A percentile compares a stretch with the other conserved stretches of the same genome.
These are phyloP conservation scores for Miltochrista miniata DNA, from an alignment of 2,888 invertebrate genomes.

Conservation along the genomic window DNA sequence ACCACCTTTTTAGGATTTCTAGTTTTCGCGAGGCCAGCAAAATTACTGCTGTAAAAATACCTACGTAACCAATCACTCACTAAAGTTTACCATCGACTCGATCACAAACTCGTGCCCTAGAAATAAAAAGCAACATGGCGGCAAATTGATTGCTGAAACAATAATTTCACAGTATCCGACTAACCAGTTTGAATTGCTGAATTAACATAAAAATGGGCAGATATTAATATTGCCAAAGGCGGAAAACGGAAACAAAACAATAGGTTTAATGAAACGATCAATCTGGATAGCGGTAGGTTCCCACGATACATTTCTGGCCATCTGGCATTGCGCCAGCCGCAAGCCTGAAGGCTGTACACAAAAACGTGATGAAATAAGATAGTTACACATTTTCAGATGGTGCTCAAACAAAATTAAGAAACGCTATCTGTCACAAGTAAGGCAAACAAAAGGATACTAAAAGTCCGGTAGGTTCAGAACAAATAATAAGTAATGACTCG, in stretches of 20 bases:
- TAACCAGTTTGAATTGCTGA: conserved; percentile 28
- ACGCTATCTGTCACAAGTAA: not conserved
- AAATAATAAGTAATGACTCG: not conserved
- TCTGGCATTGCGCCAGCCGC: conserved; percentile 57
- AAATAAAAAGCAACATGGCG: not conserved
- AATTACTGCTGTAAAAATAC: no score
- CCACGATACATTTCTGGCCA: conserved; percentile 55
- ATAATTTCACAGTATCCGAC: not conserved
- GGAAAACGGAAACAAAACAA: conserved; percentile 43
- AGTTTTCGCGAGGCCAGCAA: no score
- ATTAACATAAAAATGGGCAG: conserved; percentile 37
- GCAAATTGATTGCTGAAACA: not conserved
- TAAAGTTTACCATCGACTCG: not conserved
- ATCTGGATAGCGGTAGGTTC: conserved; percentile 52
- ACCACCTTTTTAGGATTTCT: no score
- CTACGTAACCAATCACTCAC: not conserved
- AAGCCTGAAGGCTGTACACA: conserved; percentile 34
- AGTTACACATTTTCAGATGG: not conserved
- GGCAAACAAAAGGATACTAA: not conserved
- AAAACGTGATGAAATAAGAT: conserved; percentile 24
- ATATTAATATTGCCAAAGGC: conserved; percentile 36
- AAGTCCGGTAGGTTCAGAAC: not conserved
- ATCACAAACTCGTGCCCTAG: not conserved
- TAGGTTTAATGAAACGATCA: conserved; percentile 57
- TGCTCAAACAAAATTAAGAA: not conserved